Base-by-base conservation (phyloP, 2,113 vertebrate species). In the Pseudonaja textilis region DNA sequence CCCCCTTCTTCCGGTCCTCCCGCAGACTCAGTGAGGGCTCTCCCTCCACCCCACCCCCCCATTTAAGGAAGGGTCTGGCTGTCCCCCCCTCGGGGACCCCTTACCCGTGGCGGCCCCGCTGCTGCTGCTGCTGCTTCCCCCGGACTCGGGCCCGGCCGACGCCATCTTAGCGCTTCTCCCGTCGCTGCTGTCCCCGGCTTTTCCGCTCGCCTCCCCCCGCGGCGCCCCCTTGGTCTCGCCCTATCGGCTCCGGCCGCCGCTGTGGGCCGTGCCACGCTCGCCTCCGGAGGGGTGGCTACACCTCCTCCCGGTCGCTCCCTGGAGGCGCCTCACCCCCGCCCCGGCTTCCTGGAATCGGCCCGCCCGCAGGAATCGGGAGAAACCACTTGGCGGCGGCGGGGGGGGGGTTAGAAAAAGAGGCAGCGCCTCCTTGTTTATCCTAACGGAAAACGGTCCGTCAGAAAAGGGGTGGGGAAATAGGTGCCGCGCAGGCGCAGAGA, bases 101-200 rank as follows among this genome's bases (percentile, higher is more conserved):
- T 89, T 93, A 95, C 93, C 93, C 50, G 64, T 26, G 8, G 92
- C 42, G 69, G 34, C 90, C 0, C 61, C 89, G 16, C 87, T 59
- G 57, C 93, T 89, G 89, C 94, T 87, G 34, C 95, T 42, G 74
- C 93, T 50, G 88, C 93, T 59, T 23, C 87, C 91, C 45, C 89
- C 94, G 64, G 95, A 11, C 50, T 97, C 96, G 10, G 95, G 93
- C 54, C 95, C 93, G 94, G 95, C 95, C 89, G 96, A 91, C 97
- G 97, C 97, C 97, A 97, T 97, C 95, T 97, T 97, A 94, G 86
- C 23, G n/a, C 1, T 42, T 55, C 69, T 18, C n/a, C 54, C 10
- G 10, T 29, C 45, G 14, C 34, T 4, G 95, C 91, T 89, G 69
- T 88, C 86, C 89, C 2, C 16, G 59, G 89, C 92, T 94, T 93